Conservation (phyloP, 2,888 invertebrate species). For the Timandra comae region DNA sequence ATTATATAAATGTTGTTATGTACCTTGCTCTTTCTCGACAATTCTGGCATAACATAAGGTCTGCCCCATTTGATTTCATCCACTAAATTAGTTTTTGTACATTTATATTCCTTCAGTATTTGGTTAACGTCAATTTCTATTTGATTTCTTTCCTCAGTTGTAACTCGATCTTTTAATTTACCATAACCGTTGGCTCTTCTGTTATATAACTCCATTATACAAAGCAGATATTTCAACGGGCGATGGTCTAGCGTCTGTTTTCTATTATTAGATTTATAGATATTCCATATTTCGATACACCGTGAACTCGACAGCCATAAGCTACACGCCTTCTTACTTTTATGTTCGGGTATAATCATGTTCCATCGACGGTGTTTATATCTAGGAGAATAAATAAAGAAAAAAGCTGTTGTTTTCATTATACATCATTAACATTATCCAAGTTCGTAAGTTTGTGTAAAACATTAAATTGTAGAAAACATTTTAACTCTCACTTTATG, state of each 20-base stretch:
- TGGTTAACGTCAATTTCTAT: conserved; percentile 38
- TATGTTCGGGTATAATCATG: conserved; percentile 52
- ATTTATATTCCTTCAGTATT: conserved; percentile 36
- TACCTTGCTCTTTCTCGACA: conserved; percentile 14
- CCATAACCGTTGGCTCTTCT: conserved; percentile 15
- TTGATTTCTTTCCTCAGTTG: conserved; percentile 34
- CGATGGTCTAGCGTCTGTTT: conserved; percentile 35
- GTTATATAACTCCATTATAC: conserved; percentile 44
- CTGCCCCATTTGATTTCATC: conserved; percentile 27
- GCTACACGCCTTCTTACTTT: conserved; percentile 33
- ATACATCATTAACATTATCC: no score
- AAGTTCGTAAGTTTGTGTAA: no score
- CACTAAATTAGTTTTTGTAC: conserved; percentile 13
- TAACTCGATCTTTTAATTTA: conserved; percentile 17
- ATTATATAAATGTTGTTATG: no score
- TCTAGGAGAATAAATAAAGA: conserved; percentile 25
- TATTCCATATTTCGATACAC: conserved; percentile 56
- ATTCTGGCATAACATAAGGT: conserved; percentile 46
- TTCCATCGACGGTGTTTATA: conserved; percentile 57
- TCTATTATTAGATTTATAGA: conserved; percentile 36
- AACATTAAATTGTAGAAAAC: no score
- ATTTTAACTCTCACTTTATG: conserved; percentile 33
- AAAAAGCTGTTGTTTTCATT: no score
- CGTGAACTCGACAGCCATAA: conserved; percentile 49
- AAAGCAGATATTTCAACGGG: conserved; percentile 43